phyloP scores from a whole-genome alignment of 2,113 vertebrate genomes.

The Ictidomys tridecemlineatus region DNA sequence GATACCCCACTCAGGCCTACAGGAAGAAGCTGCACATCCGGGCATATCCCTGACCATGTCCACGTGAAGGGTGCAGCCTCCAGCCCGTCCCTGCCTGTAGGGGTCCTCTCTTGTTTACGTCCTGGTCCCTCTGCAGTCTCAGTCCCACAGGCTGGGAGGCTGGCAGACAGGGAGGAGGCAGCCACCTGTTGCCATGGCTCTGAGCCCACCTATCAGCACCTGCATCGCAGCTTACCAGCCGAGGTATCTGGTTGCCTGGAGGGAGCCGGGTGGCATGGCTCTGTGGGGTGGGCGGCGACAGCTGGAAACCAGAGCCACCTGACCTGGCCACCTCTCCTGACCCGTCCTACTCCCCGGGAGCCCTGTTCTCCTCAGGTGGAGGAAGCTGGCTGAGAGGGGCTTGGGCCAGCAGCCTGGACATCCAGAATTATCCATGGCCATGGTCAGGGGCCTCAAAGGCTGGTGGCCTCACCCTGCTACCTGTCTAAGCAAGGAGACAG shows the following conservation, averaged over 20 bases:
- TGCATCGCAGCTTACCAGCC: slow-evolving; percentile 49
- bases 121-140: background rate
- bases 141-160: slow-evolving; percentile 17
- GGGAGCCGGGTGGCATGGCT: background rate
- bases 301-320: slow-evolving; percentile 75
- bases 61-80: background rate
- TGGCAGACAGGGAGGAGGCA: background rate
- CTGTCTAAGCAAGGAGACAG: slow-evolving; percentile 26
- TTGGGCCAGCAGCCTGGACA: background rate
- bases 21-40: background rate
- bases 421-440: background rate
- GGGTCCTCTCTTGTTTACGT: background rate
- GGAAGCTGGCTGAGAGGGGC: background rate
- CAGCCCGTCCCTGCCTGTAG: background rate
- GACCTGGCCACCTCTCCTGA: slow-evolving; percentile 56
- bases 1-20: background rate
- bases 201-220: slow-evolving; percentile 79
- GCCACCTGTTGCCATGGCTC: slow-evolving; percentile 80
- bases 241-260: slow-evolving; percentile 78
- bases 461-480: background rate
- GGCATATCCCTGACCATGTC: background rate
- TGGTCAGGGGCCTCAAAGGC: rapidly evolving
- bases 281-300: background rate
- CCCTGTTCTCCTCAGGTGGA: background rate
- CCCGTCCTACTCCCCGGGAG: background rate